A percentile compares a stretch with the other conserved stretches of the same genome.
These are phyloP conservation scores for Cariama cristata DNA, from an alignment of 2,113 vertebrate genomes.

Conservation along the genomic window DNA sequence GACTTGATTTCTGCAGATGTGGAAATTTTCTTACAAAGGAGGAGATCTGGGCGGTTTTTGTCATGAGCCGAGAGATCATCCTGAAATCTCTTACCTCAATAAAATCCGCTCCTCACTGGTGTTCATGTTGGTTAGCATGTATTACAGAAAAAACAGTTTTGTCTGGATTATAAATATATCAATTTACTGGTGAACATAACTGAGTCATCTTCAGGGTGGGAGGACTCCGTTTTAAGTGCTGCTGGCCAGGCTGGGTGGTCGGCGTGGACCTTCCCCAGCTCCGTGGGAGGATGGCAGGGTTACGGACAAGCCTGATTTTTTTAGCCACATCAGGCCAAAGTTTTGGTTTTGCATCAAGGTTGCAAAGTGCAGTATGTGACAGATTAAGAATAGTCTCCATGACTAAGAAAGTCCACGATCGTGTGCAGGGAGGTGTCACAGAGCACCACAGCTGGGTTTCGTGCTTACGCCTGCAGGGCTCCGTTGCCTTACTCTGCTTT, in stretches of 20 bases:
- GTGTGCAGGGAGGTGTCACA: neutral
- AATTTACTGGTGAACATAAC: too few relatives aligned
- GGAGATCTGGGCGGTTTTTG: neutral
- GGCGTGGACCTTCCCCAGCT: neutral
- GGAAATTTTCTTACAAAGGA: neutral
- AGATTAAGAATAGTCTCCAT: neutral
- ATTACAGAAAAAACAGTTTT: neutral
- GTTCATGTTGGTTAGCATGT: accelerated
- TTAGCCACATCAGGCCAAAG: neutral
- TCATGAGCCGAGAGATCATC: neutral
- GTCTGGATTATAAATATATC: neutral
- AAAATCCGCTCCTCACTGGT: neutral
- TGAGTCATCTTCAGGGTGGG: neutral
- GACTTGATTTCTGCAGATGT: neutral
- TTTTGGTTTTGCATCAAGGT: neutral
- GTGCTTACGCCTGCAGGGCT: neutral
- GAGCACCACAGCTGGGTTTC: neutral
- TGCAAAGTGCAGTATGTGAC: neutral
- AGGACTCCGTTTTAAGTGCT: neutral
- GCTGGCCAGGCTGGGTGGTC: neutral
- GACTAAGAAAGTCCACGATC: too few relatives aligned
- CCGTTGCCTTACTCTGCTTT: neutral
- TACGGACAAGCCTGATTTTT: neutral
- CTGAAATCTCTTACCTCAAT: neutral
- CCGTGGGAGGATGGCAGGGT: neutral